A percentile compares a stretch with the other conserved stretches of the same genome.
Conservation (phyloP, 2,888 invertebrate species). For the Eupithecia subumbrata region DNA sequence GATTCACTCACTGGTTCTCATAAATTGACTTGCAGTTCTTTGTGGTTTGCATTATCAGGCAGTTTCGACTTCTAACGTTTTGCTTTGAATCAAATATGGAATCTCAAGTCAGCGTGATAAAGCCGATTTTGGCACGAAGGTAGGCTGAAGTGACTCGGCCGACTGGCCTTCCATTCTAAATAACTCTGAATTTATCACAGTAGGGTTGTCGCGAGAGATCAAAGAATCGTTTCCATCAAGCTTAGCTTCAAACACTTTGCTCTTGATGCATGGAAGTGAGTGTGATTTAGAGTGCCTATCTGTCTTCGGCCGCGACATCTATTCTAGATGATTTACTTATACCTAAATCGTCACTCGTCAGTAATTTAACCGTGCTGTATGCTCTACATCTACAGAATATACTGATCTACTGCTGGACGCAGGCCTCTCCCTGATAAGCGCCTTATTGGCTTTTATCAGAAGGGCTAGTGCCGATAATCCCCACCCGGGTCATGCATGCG, state of each 20-base stretch:
- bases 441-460: too few species aligned
- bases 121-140: conserved; percentile 6
- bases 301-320: not conserved
- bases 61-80: not conserved
- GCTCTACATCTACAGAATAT: not conserved
- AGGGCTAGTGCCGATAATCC: too few species aligned
- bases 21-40: not conserved
- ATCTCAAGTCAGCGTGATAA: conserved; percentile 14
- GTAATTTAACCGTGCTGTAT: not conserved
- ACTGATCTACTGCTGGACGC: too few species aligned
- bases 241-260: conserved; percentile 9
- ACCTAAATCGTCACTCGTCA: not conserved
- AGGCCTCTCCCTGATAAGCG: too few species aligned
- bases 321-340: not conserved
- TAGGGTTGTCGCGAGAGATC: conserved; percentile 37
- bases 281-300: conserved; percentile 6
- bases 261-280: not conserved
- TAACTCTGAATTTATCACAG: conserved; percentile 43
- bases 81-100: not conserved
- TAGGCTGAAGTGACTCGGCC: conserved; percentile 16
- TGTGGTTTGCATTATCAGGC: not conserved
- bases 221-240: conserved; percentile 13
- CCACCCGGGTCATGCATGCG: too few species aligned
- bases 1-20: not conserved
- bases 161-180: conserved; percentile 41